A percentile compares a stretch with the other conserved stretches of the same genome.
phyloP scores from a whole-genome alignment of 2,113 vertebrate genomes.

The Cairina moschata region DNA sequence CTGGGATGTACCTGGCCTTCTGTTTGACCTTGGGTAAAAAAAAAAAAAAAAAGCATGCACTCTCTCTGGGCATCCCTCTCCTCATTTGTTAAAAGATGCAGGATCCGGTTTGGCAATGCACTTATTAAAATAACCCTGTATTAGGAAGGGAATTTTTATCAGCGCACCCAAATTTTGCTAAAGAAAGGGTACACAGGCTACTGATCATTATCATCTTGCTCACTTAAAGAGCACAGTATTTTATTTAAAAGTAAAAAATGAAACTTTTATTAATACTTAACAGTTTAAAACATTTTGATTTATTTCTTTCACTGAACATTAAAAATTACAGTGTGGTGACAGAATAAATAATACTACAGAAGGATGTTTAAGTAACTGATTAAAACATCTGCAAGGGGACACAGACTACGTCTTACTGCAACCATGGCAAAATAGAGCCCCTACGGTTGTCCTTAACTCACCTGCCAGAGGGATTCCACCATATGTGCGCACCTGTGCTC shows the following conservation, averaged over 20 bases:
- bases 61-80: constrained; percentile 15
- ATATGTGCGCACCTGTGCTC: neutral
- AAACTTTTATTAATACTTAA: neutral
- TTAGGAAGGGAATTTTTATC: neutral
- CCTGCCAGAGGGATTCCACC: neutral
- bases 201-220: neutral
- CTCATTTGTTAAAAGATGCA: neutral
- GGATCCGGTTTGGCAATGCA: neutral
- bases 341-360: neutral
- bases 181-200: neutral
- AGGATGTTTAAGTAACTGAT: neutral
- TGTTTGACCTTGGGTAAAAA: constrained; percentile 56
- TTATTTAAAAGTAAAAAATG: neutral
- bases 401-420: neutral
- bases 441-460: neutral
- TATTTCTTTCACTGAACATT: neutral
- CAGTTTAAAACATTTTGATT: neutral
- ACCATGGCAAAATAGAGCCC: neutral
- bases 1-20: constrained; percentile 49
- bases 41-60: neutral
- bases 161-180: neutral
- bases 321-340: neutral
- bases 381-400: neutral
- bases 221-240: neutral
- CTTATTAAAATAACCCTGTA: neutral